A percentile compares a stretch with the other conserved stretches of the same genome.
Conservation (phyloP, 2,797 vertebrate species). For the Emys orbicularis region DNA sequence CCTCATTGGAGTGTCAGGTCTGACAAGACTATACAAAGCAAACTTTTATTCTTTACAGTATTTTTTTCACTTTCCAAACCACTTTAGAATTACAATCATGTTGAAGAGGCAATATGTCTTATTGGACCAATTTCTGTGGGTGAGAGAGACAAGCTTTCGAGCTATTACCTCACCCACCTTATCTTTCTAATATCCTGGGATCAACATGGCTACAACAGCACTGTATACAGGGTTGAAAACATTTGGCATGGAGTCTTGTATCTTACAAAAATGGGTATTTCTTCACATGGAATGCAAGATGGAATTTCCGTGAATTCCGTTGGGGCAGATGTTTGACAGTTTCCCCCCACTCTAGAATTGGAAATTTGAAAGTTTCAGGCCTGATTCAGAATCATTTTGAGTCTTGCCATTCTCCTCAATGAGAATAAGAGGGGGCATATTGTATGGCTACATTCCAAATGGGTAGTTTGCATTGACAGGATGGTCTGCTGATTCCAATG, state of each 20-base stretch:
- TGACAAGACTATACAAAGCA: slow-evolving; percentile 3
- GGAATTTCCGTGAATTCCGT: background rate
- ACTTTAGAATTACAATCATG: too few species aligned
- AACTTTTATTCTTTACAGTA: too few species aligned
- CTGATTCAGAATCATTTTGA: background rate
- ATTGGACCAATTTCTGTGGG: too few species aligned
- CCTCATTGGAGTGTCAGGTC: slow-evolving; percentile 38
- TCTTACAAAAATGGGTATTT: background rate
- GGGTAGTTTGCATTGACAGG: background rate
- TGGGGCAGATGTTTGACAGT: background rate
- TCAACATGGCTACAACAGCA: too few species aligned
- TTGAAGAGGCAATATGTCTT: too few species aligned
- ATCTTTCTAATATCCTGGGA: too few species aligned
- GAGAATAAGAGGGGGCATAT: background rate
- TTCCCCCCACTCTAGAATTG: background rate
- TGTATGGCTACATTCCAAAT: background rate
- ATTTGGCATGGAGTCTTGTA: accelerated
- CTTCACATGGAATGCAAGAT: background rate
- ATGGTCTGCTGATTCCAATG: background rate
- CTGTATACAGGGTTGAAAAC: background rate
- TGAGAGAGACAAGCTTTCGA: too few species aligned
- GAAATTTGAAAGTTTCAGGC: background rate
- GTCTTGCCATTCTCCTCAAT: background rate
- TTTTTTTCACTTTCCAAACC: too few species aligned
- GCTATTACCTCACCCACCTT: too few species aligned